Percentiles rank a stretch among this genome's conserved stretches.
Conservation (phyloP, 37 sponge, comb jelly and placozoan genomes). For the Beroe ovata region DNA sequence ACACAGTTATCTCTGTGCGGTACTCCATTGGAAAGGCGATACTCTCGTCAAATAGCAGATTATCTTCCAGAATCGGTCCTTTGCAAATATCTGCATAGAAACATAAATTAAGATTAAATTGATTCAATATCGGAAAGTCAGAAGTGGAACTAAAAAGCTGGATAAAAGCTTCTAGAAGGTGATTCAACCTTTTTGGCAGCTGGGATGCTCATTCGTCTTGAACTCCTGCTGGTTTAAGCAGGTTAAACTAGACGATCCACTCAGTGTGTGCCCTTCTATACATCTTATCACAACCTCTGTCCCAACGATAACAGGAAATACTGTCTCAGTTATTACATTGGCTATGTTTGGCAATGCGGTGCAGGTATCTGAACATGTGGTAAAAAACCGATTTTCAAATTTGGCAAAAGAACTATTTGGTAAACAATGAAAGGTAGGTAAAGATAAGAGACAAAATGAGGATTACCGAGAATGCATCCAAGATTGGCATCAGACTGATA, state of each 20-base stretch:
- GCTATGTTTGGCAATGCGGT: not conserved
- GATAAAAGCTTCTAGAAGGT: too few species aligned
- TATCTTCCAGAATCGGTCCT: not conserved
- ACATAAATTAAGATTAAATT: too few species aligned
- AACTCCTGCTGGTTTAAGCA: not conserved
- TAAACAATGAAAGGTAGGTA: too few species aligned
- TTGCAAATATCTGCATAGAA: too few species aligned
- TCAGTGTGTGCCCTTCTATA: not conserved
- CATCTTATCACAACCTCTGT: not conserved
- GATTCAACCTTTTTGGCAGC: too few species aligned
- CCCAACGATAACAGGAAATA: constrained; percentile 2
- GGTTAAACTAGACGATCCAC: not conserved
- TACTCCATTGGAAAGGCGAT: not conserved
- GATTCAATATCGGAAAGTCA: too few species aligned
- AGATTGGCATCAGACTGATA: not conserved
- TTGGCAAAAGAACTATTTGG: too few species aligned
- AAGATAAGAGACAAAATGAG: too few species aligned
- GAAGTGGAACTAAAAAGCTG: too few species aligned
- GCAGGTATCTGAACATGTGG: not conserved
- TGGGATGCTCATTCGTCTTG: not conserved
- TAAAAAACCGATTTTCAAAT: too few species aligned
- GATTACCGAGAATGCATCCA: not conserved
- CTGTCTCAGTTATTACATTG: not conserved
- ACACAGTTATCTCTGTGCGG: not conserved
- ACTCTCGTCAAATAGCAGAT: not conserved